Percentiles rank a stretch among this genome's conserved stretches.
Conservation (phyloP, 2,113 vertebrate species). For the Gallinago undulata region DNA sequence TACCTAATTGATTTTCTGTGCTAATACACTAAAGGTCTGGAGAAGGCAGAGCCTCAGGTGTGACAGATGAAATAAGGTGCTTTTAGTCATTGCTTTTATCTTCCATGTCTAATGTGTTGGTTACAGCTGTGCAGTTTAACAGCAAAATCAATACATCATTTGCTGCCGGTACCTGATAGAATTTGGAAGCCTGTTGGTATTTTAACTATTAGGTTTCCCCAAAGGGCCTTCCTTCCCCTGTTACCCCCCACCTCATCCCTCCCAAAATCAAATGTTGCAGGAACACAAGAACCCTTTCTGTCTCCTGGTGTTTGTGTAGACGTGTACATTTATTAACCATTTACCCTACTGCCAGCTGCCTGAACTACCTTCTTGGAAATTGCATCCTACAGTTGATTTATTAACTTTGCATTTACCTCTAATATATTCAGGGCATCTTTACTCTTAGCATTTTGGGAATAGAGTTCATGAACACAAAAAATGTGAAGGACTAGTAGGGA, state of each 20-base stretch:
- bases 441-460: neutral
- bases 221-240: neutral
- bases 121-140: conserved; percentile 82
- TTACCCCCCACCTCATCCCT: neutral
- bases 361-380: neutral
- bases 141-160: conserved; percentile 83
- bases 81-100: conserved; percentile 81
- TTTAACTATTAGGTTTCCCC: conserved; percentile 73
- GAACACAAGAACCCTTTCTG: neutral
- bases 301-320: neutral
- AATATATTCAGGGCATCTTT: neutral
- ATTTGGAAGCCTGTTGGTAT: conserved; percentile 68
- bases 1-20: conserved; percentile 83
- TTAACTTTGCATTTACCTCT: neutral
- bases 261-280: neutral
- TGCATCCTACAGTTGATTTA: neutral
- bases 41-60: conserved; percentile 79
- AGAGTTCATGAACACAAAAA: neutral
- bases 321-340: neutral
- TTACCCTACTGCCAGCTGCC: neutral
- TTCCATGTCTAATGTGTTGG: conserved; percentile 82
- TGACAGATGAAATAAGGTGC: conserved; percentile 81
- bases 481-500: neutral
- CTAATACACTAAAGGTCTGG: conserved; percentile 78
- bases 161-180: conserved; percentile 71